Percentiles rank a stretch among this genome's conserved stretches.
phyloP scores from a whole-genome alignment of 2,888 invertebrate species.

The Coleophora flavipennella region DNA sequence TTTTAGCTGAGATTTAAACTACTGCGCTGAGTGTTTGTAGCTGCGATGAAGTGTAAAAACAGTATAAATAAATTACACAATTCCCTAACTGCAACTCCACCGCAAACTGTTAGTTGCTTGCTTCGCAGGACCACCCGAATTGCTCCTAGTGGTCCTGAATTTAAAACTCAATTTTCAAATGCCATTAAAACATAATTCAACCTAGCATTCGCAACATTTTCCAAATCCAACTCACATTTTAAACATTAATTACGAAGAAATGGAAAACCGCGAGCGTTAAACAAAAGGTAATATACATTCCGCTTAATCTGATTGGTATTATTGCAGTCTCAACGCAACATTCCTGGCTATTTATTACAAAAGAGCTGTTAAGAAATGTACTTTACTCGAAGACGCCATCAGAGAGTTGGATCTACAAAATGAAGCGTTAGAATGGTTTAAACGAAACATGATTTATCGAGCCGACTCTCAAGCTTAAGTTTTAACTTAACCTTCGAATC shows the following conservation, averaged over 20 bases:
- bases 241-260: conserved; percentile 44
- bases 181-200: too few species aligned
- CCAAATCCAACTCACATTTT: conserved; percentile 15
- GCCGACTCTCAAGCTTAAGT: conserved; percentile 37
- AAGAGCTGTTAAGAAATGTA: conserved; percentile 52
- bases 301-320: conserved; percentile 60
- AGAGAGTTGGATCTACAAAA: conserved; percentile 48
- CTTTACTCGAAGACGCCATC: conserved; percentile 43
- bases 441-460: conserved; percentile 47
- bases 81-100: not conserved
- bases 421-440: conserved; percentile 48
- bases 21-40: too few species aligned
- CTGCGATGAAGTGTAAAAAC: not conserved
- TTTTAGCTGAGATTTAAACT: too few species aligned
- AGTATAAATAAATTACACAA: not conserved
- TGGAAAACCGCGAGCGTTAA: conserved; percentile 35
- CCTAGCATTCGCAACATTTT: too few species aligned
- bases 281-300: conserved; percentile 50
- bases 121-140: not conserved
- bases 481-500: conserved; percentile 35
- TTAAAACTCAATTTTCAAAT: too few species aligned
- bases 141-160: not conserved
- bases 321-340: conserved; percentile 57
- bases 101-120: not conserved
- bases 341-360: conserved; percentile 60